Evolutionary conservation across 2,888 invertebrate species (phyloP), one percentile per base, ranked within the genome.

Genomic region (Synergus laeviventris): DNA sequence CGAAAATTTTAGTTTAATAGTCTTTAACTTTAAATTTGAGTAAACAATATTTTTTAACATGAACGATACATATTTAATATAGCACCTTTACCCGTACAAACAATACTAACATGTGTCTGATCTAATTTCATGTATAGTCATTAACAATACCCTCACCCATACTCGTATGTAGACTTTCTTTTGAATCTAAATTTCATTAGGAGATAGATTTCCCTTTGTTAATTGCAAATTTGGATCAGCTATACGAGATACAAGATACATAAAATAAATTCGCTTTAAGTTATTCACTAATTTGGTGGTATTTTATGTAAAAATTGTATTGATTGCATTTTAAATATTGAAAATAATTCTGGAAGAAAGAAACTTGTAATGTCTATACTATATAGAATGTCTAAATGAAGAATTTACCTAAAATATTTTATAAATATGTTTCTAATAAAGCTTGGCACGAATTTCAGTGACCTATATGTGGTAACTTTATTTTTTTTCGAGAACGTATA

Each of bases 151-250:
- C n/a, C n/a, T 21, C 56, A 56, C 21, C 56, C 56, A 56, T 14
- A 21, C 11, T 56, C 24, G 16, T 45, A 24, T 45, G 11, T 16
- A 18, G 66, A 66, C 66, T 66, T 66, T 66, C 66, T 66, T 66
- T 21, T 45, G 45, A 66, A 66, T 66, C 42, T 66, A 66, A 66
- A 66, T 70, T 70, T 70, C 49, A 70, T 70, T 36, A 49, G 49
- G 12, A 70, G 49, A 70, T 49, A 70, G 16, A 49, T 70, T 70
- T 49, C 45, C 31, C 49, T 42, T 42, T 21, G 21, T n/a, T 70
- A 49, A 49, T 70, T 70, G 45, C n/a, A 70, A 45, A 49, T 70
- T 31, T 42, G 14, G 42, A 16, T 42, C 24, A 45, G 16, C 24
- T 42, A 45, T 24, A 21, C 42, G 42, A 45, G 45, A 66, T 24